Evolutionary conservation across 2,888 invertebrate species (phyloP), one percentile per base, ranked within the genome.

Genomic region (Cephus pygmeus): DNA sequence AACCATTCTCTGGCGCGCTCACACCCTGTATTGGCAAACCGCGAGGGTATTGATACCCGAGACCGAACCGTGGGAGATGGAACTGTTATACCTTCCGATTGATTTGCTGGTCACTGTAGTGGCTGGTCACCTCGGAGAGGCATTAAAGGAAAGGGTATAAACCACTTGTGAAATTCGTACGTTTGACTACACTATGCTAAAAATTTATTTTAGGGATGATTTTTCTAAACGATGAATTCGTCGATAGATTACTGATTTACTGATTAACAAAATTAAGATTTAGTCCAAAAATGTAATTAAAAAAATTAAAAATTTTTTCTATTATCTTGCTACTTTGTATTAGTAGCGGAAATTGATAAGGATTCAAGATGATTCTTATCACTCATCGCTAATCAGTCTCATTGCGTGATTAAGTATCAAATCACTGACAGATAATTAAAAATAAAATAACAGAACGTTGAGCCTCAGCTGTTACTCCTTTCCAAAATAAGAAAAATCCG

Each of bases 351-450:
- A 15, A 56, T 4, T 23, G 56, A 56, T 23, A 56, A 23, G 23
- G 40, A 40, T 40, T 40, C 40, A 40, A 40, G 6, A 15, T 40
- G 6, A 1, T 15, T 40, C 23, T 40, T 15, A 40, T 40, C 40
- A 15, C 15, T 23, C 6, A 15, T 40, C 6, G 6, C 40, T 40
- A 15, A 40, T 23, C 40, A 40, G 23, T 40, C 40, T 40, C 6
- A 15, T 15, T 23, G 23, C 9, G 56, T 56, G 56, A 56, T 23
- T 56, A 56, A 9, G 56, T 56, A 56, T 56, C 35, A 12, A 68
- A n/a, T 31, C n/a, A 30, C 30, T 68, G 30, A n/a, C 68, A 77
- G 74, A 73, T 76, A 79, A 79, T 79, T 79, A 79, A 69, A 15
- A 76, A 69, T 69, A 69, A 69, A 79, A 79, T 77, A 79, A 79